These are phyloP conservation scores for Drosophila cyrtoloma DNA, from an alignment of 2,888 invertebrate genomes.

Conservation along the genomic window DNA sequence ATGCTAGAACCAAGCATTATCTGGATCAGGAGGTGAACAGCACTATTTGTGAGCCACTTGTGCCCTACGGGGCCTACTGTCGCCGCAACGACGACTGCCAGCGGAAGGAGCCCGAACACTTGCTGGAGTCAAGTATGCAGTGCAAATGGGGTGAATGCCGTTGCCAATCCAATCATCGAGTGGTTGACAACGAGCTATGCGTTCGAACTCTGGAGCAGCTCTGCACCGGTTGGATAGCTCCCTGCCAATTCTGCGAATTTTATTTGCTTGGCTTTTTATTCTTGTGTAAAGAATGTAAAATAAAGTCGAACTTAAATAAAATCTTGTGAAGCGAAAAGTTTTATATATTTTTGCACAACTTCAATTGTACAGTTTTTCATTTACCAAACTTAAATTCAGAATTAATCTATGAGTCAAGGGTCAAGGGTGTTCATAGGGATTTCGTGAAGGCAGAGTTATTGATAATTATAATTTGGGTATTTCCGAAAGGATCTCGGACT, in stretches of 20 bases:
- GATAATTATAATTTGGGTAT: not conserved
- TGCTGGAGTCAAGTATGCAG: conserved; percentile 27
- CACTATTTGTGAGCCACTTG: conserved; percentile 34
- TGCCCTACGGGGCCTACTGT: conserved; percentile 53
- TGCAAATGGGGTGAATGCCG: conserved; percentile 55
- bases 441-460: not conserved
- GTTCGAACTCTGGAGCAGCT: conserved; percentile 2
- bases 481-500: not conserved
- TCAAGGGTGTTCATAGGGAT: not conserved
- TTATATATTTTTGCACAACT: not conserved
- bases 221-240: not conserved
- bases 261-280: conserved; percentile 12
- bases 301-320: not conserved
- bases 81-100: conserved; percentile 50
- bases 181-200: conserved; percentile 41
- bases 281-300: not conserved
- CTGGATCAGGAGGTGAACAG: not conserved
- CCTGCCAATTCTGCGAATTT: not conserved
- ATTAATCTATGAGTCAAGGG: not conserved
- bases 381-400: not conserved
- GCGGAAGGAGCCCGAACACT: not conserved
- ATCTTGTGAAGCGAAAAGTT: not conserved
- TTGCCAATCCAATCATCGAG: conserved; percentile 26
- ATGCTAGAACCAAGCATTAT: conserved; percentile 23
- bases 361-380: not conserved